phyloP scores from a whole-genome alignment of 2,113 vertebrate species.

The Chaetodon auriga region DNA sequence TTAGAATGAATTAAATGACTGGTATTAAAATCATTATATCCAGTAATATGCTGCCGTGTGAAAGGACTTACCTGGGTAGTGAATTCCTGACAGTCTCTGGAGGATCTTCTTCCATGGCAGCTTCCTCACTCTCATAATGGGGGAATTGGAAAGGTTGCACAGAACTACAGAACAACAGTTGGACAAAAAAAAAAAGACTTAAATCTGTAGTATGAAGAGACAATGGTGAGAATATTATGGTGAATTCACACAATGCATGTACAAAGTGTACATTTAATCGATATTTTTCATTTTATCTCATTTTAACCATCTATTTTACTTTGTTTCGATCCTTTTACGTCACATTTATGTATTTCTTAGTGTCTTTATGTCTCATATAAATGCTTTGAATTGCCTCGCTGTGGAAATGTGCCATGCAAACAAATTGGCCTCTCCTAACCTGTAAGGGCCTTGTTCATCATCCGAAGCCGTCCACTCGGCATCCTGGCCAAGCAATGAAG shows the following conservation, averaged over 20 bases:
- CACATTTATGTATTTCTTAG: not conserved
- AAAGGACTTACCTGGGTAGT: not conserved
- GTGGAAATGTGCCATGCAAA: not conserved
- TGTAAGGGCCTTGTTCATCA: not conserved
- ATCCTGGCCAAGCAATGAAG: not conserved
- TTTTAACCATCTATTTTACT: not conserved
- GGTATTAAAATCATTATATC: not conserved
- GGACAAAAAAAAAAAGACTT: not conserved
- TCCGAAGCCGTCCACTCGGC: rapidly evolving
- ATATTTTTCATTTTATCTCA: not conserved
- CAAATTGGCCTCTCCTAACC: not conserved
- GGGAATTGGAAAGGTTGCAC: not conserved
- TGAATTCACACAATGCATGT: not conserved
- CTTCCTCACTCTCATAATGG: not conserved
- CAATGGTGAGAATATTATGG: not conserved
- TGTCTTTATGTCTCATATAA: not conserved
- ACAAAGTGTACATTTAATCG: not conserved
- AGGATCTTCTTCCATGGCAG: not conserved
- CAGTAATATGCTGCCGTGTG: not conserved
- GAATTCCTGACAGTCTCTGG: not conserved
- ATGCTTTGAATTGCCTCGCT: no score
- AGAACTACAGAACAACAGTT: conserved; percentile 6
- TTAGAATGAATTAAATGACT: not conserved
- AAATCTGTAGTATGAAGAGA: not conserved
- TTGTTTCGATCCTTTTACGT: not conserved